phyloP scores from a whole-genome alignment of 2,797 vertebrate genomes.

The Aplochiton taeniatus region DNA sequence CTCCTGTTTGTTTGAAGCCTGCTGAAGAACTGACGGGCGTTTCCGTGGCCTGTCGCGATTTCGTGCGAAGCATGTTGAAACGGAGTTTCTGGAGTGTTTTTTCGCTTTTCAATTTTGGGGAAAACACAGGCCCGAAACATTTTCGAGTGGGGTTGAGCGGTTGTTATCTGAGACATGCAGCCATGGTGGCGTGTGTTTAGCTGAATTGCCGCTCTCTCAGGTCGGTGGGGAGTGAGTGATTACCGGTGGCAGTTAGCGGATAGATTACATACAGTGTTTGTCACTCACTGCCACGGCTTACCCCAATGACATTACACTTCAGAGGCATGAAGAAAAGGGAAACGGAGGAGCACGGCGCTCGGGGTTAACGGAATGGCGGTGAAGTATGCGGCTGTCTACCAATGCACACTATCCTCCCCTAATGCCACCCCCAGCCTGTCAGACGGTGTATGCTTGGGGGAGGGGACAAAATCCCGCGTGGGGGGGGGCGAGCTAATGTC shows the following conservation, averaged over 20 bases:
- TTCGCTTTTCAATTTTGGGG: conserved; percentile 39
- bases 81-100: conserved; percentile 45
- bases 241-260: conserved; percentile 39
- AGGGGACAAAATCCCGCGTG: no score
- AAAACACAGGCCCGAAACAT: conserved; percentile 29
- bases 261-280: conserved; percentile 51
- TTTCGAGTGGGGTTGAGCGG: conserved; percentile 32
- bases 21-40: no score
- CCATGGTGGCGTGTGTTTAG: conserved; percentile 35
- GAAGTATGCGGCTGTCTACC: background rate
- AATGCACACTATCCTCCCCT: background rate
- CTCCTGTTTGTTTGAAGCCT: no score
- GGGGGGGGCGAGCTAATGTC: no score
- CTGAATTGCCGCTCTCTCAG: conserved; percentile 46
- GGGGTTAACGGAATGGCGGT: background rate
- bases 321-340: conserved; percentile 15
- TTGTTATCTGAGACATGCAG: conserved; percentile 54
- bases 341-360: conserved; percentile 1
- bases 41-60: conserved; percentile 10
- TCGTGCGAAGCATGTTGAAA: conserved; percentile 49
- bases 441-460: no score
- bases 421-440: background rate
- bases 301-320: conserved; percentile 23
- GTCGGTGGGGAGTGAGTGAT: conserved; percentile 36
- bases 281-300: conserved; percentile 31